phyloP scores from a whole-genome alignment of 1,140 invertebrate genomes.

The Eriocheir sinensis region DNA sequence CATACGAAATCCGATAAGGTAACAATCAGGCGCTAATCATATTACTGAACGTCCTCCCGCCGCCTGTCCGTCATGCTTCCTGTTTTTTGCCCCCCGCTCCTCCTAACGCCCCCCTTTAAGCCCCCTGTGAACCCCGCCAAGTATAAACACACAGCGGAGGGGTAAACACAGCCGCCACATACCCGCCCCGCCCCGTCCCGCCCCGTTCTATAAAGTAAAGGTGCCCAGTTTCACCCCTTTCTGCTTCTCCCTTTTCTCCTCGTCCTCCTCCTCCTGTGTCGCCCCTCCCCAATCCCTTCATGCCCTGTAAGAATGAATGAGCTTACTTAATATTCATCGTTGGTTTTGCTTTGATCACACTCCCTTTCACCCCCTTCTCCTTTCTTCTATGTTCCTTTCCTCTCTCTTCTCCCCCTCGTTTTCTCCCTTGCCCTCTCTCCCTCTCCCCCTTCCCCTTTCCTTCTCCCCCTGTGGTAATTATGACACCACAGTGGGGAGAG shows the following conservation, averaged over 20 bases:
- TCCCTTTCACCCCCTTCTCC: neutral
- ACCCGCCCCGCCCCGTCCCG: neutral
- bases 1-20: conserved; percentile 67
- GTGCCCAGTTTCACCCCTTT: neutral
- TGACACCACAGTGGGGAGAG: neutral
- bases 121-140: conserved; percentile 31
- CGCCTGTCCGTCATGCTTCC: conserved; percentile 42
- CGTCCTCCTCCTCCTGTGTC: too few species aligned
- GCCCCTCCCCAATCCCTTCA: neutral
- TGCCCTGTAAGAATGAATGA: neutral
- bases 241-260: too few species aligned
- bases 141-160: conserved; percentile 33
- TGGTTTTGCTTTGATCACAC: neutral
- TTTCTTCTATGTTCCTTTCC: neutral
- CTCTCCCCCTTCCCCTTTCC: neutral
- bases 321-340: conserved; percentile 47
- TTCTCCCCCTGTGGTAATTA: neutral
- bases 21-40: conserved; percentile 69
- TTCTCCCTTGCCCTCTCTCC: neutral
- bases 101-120: neutral
- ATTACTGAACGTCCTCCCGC: conserved; percentile 56
- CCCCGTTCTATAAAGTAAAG: neutral
- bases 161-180: conserved; percentile 30
- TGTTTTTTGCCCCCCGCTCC: conserved; percentile 26
- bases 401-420: neutral